phyloP scores from a whole-genome alignment of 2,888 invertebrate genomes.

The Nemapogon koenigi region DNA sequence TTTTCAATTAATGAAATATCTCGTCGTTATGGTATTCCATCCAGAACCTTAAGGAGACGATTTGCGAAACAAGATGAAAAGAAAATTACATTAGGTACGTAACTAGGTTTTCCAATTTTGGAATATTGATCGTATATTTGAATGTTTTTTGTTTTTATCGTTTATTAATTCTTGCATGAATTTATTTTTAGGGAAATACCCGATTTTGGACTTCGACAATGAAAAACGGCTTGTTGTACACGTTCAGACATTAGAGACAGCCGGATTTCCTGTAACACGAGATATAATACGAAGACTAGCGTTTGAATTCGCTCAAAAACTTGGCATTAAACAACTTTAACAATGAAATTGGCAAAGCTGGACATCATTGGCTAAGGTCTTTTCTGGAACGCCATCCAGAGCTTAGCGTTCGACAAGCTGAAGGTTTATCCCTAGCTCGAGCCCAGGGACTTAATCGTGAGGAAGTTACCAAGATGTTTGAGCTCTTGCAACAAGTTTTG shows the following conservation, averaged over 20 bases:
- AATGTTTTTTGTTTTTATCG: no score
- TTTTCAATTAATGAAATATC: no score
- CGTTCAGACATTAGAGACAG: constrained; percentile 16
- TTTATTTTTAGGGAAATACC: constrained; percentile 11
- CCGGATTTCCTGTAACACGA: constrained; percentile 16
- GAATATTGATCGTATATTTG: no score
- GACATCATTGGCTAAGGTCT: constrained; percentile 20
- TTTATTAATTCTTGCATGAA: no score
- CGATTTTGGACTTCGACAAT: constrained; percentile 16
- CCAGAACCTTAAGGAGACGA: no score
- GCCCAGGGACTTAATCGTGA: constrained; percentile 20
- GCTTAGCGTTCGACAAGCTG: constrained; percentile 20
- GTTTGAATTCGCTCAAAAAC: constrained; percentile 12
- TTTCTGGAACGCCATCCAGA: constrained; percentile 20
- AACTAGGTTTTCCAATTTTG: no score
- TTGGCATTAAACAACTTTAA: constrained; percentile 18
- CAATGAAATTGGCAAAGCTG: constrained; percentile 20
- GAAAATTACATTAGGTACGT: no score
- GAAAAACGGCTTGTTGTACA: constrained; percentile 19
- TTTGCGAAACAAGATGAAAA: no score
- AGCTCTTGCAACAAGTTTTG: constrained; percentile 18
- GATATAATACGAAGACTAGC: constrained; percentile 4
- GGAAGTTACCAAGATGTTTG: constrained; percentile 21
- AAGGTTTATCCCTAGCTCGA: constrained; percentile 22
- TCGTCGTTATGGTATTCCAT: no score